A percentile compares a stretch with the other conserved stretches of the same genome.
Evolutionary conservation across 2,113 vertebrate species (phyloP).

Genomic region (Centropus bengalensis): DNA sequence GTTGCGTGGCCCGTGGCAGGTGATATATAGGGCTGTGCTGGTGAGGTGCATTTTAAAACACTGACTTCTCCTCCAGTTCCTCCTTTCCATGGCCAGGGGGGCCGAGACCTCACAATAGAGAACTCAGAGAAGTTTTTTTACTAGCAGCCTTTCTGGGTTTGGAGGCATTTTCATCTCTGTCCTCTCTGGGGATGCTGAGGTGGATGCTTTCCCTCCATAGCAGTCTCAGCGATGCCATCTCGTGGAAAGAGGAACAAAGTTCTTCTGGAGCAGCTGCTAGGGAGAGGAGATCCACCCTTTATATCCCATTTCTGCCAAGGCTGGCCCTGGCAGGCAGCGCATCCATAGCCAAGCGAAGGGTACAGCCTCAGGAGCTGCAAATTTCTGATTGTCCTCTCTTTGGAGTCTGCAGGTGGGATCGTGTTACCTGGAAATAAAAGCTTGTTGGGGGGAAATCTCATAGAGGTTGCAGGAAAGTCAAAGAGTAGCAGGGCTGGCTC

Average conservation of each 20-base stretch:
- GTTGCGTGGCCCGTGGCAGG: accelerated
- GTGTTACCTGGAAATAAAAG: neutral
- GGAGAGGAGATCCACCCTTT: neutral
- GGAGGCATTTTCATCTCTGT: accelerated
- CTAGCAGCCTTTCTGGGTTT: neutral
- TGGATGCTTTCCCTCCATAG: neutral
- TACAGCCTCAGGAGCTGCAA: neutral
- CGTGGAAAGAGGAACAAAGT: conserved; percentile 4
- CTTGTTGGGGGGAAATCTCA: neutral
- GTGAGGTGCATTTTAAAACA: neutral
- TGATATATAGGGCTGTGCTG: neutral
- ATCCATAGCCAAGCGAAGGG: accelerated
- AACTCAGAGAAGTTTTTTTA: neutral
- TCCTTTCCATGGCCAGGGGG: neutral
- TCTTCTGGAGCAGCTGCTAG: neutral
- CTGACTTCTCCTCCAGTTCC: neutral
- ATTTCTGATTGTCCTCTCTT: neutral
- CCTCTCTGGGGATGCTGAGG: neutral
- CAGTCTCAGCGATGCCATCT: conserved; percentile 49
- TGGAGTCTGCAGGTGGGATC: neutral
- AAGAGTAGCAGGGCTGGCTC: neutral
- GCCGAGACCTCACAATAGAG: neutral
- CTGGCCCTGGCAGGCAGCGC: neutral
- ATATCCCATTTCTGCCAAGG: accelerated
- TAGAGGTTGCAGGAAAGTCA: neutral